Base-by-base conservation (phyloP, 2,113 vertebrate genomes). In the Pelecanus crispus region DNA sequence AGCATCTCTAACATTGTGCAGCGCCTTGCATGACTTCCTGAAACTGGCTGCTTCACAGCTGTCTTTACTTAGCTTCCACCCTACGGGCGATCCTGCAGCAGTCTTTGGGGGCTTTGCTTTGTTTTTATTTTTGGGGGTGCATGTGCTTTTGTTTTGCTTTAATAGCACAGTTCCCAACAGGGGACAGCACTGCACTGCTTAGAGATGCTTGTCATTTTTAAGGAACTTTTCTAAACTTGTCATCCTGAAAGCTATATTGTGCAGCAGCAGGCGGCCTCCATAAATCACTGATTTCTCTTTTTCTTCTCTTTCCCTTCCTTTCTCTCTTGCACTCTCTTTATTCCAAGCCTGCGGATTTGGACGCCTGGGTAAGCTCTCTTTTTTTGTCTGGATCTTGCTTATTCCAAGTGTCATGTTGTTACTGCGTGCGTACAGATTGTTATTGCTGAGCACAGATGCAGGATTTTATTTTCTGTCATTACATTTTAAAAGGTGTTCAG, bases 401-500 rank as follows among this genome's bases (percentile, higher is more conserved):
- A 97, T 98, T 99, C 98, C 97, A 97, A 98, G 98, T 98, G 98
- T 98, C 98, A 97, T 98, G 98, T 98, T 99, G 98, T 98, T 98
- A 98, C 98, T 97, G 98, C 75, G 93, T 0, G 19, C 18, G 49
- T 78, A 91, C 84, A 96, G 97, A 94, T 95, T 95, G 96, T 94
- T 95, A 94, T 95, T 97, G 96, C 96, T 81, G 92, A 96, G 74
- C 91, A 95, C 90, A 96, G 95, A 94, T 98, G 97, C 90, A 94
- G 92, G 94, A 94, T 95, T 97, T 96, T 97, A 93, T 97, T 98
- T 97, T 97, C 97, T 98, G 98, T 97, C 98, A 98, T 98, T 98
- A 98, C 98, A 98, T 98, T 99, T 98, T 98, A 98, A 98, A 98
- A 98, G 98, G 98, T 99, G 98, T 98, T 99, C 98, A 98, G 98